Evolutionary conservation across 2,797 vertebrate species (phyloP), one percentile per base, ranked within the genome.

Genomic region (Cirrhinus molitorella): DNA sequence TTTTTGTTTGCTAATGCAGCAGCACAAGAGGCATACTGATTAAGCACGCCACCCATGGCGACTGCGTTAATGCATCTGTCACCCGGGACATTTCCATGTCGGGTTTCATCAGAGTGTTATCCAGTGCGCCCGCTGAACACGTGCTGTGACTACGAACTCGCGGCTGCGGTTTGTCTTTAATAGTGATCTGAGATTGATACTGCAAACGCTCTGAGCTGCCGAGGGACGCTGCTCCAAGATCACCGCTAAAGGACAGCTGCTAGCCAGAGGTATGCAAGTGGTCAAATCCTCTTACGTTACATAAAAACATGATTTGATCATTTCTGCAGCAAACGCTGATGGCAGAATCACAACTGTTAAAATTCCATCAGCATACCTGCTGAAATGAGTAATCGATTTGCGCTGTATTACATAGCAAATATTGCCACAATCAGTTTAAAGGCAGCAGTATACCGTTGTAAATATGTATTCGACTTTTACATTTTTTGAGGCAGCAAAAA

Each of bases 41-140:
- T 80, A 70, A 79, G 72, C 80, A 68, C 16, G 53, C 66, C 85
- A 78, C 83, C 84, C 85, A 51, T 83, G 61, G 84, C 28, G 71
- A 70, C 75, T 57, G 84, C 82, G 68, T 83, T 87, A 89, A 77
- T 61, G 51, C 53, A 70, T 80, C 84, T 78, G 88, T 87, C 88
- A 85, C 71, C 73, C 78, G 12, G 21, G 83, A 85, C 79, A 59
- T 67, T 84, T 78, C 71, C 80, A 70, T 81, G 85, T 85, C 61
- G 5, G 45, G 55, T 61, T 85, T 86, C 72, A 53, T 80, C 74
- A 83, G 19, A 61, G 73, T 25, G 37, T 84, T 78, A 79, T 83
- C 77, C 53, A n/a, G 47, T 49, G 78, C 49, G 28, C 23, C 23
- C 40, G 31, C 43, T 19, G 10, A 59, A 67, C 72, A 55, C 47